Conservation (phyloP, 1,140 invertebrate genomes). For the Euura lappo region DNA sequence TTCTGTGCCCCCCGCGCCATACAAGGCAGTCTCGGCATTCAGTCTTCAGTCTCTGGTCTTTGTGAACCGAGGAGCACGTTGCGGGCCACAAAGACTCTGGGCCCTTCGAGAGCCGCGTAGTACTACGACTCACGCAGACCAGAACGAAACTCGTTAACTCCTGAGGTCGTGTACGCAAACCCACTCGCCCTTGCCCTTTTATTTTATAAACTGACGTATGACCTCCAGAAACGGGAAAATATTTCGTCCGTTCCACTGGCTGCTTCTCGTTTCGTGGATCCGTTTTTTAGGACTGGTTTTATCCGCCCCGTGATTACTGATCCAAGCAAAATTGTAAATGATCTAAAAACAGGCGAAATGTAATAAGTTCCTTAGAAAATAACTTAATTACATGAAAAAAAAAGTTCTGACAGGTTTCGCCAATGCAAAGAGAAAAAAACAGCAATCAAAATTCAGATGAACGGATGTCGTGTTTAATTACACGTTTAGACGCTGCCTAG, state of each 20-base stretch:
- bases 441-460: no score
- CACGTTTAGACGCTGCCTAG: no score
- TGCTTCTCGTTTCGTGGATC: background rate
- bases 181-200: background rate
- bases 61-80: background rate
- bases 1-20: background rate
- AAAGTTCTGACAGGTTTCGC: no score
- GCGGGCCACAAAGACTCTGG: background rate
- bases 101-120: no score
- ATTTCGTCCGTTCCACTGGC: background rate
- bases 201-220: slow-evolving; percentile 4
- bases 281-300: background rate
- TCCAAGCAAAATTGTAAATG: no score
- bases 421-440: no score
- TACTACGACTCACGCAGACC: background rate
- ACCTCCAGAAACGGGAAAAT: background rate
- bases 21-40: no score
- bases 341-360: no score
- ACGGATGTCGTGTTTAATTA: no score
- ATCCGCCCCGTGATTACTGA: no score
- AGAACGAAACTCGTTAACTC: background rate
- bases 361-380: no score
- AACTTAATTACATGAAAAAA: no score
- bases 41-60: background rate
- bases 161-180: background rate